Percentiles rank a stretch among this genome's conserved stretches.
Evolutionary conservation across 2,113 vertebrate species (phyloP).

Genomic region (Gallinago paraguaiae): DNA sequence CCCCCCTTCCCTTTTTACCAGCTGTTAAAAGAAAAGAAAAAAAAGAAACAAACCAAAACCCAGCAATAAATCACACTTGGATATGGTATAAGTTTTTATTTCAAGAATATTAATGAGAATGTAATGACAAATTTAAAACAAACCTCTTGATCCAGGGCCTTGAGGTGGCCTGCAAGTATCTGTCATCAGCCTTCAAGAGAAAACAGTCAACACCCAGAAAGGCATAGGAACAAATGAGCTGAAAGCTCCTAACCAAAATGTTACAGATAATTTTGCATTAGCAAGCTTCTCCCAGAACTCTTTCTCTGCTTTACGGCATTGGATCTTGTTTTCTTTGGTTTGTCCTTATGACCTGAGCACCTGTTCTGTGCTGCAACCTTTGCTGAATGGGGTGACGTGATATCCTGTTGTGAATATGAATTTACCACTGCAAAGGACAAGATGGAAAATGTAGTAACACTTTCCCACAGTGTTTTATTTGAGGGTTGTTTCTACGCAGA

Average conservation of each 20-base stretch:
- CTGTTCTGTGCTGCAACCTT: background rate
- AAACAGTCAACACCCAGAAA: background rate
- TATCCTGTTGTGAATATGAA: background rate
- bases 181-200: background rate
- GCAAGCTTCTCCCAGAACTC: background rate
- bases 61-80: background rate
- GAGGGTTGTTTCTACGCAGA: background rate
- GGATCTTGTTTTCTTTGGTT: background rate
- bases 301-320: background rate
- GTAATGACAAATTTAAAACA: background rate
- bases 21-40: background rate
- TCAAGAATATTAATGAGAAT: background rate
- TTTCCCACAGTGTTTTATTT: background rate
- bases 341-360: background rate
- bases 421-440: background rate
- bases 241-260: background rate
- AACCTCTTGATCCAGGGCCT: background rate
- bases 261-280: background rate
- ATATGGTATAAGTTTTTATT: background rate
- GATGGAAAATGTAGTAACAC: background rate
- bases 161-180: background rate
- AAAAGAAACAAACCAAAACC: background rate
- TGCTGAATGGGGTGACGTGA: background rate
- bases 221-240: background rate
- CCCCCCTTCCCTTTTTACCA: background rate